Evolutionary conservation across 2,888 invertebrate genomes (phyloP).

Genomic region (Deladenus siricidicola): DNA sequence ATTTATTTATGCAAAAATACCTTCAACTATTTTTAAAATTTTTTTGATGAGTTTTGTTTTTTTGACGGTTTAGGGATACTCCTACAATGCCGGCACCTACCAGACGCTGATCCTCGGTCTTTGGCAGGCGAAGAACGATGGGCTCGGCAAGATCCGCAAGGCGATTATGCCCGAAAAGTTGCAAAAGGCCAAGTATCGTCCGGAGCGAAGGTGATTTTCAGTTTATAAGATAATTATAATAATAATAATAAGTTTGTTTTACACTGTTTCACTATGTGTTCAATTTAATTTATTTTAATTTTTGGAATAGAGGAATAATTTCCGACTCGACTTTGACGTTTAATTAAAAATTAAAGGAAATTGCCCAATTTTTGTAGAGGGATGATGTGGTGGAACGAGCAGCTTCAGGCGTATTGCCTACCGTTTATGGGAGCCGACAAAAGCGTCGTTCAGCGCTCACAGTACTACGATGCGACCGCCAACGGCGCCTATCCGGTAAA

Average conservation of each 20-base stretch:
- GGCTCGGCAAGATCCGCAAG: constrained; percentile 40
- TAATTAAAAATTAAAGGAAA: background rate
- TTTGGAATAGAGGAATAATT: background rate
- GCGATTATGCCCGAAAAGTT: constrained; percentile 46
- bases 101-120: constrained; percentile 75
- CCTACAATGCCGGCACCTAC: constrained; percentile 77
- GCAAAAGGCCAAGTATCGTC: constrained; percentile 27
- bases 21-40: no score
- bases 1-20: no score
- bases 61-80: constrained; percentile 58
- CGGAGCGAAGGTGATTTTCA: constrained; percentile 29
- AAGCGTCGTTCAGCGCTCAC: constrained; percentile 63
- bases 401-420: constrained; percentile 62
- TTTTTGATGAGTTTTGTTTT: no score
- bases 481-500: constrained; percentile 65
- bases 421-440: constrained; percentile 64
- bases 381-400: constrained; percentile 46
- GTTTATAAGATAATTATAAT: no score
- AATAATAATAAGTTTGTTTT: background rate
- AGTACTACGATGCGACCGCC: constrained; percentile 66
- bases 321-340: no score
- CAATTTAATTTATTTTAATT: background rate
- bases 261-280: background rate
- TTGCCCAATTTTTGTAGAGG: constrained; percentile 22
- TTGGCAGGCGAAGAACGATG: constrained; percentile 37